These are phyloP conservation scores for Talpa occidentalis DNA, from an alignment of 2,113 vertebrate genomes.

Conservation along the genomic window DNA sequence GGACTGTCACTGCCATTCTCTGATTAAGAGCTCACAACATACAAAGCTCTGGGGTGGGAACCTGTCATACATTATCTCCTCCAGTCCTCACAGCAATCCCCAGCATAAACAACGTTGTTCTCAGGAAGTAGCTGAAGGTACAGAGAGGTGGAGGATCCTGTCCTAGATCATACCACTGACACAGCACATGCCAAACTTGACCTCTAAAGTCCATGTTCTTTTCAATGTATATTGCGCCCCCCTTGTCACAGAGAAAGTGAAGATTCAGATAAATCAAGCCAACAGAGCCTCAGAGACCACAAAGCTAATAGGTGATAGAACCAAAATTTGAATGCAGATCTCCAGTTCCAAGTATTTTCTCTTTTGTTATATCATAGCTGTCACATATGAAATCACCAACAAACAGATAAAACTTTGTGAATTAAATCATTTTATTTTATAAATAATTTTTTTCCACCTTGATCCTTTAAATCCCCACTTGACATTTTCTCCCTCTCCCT, in stretches of 20 bases:
- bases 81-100: not conserved
- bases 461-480: too few species aligned
- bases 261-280: not conserved
- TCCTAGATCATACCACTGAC: not conserved
- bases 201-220: not conserved
- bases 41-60: not conserved
- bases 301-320: not conserved
- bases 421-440: not conserved
- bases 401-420: not conserved
- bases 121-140: not conserved
- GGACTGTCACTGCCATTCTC: not conserved
- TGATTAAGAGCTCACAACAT: not conserved
- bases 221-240: not conserved
- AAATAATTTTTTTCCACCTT: too few species aligned
- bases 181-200: not conserved
- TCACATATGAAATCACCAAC: not conserved
- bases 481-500: too few species aligned
- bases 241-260: not conserved
- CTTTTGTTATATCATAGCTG: not conserved
- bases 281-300: not conserved
- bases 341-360: not conserved
- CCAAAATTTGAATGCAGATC: not conserved
- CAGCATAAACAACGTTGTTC: not conserved
- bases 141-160: not conserved
- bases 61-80: not conserved